Percentiles rank a stretch among this genome's conserved stretches.
Evolutionary conservation across 2,888 invertebrate genomes (phyloP).

Genomic region (Leptopilina syphax): DNA sequence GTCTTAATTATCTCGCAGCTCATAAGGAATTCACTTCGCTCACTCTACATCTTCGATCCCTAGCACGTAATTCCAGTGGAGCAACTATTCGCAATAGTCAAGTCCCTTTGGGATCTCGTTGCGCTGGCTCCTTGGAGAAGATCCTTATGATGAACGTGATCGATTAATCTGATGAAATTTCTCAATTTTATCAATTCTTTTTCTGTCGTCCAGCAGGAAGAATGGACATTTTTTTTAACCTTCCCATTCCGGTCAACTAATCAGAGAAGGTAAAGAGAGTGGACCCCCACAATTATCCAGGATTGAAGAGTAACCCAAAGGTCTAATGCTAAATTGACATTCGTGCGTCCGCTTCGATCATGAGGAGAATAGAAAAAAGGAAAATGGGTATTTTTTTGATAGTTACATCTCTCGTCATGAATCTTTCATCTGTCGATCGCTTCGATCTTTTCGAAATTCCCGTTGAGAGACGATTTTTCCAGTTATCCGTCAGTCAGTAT

Average conservation of each 20-base stretch:
- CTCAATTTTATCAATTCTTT: conserved; percentile 50
- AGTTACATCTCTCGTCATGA: conserved; percentile 66
- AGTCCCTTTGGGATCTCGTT: conserved; percentile 22
- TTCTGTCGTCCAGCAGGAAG: not conserved
- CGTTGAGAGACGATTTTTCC: conserved; percentile 55
- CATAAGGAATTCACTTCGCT: conserved; percentile 61
- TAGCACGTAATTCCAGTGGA: conserved; percentile 71
- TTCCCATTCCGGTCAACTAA: conserved; percentile 63
- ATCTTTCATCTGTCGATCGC: conserved; percentile 72
- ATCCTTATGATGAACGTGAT: conserved; percentile 21
- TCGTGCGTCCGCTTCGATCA: not conserved
- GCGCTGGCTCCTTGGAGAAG: not conserved
- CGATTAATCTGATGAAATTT: conserved; percentile 31
- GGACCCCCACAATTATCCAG: not conserved
- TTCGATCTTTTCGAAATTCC: conserved; percentile 55
- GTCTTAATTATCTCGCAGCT: conserved; percentile 62
- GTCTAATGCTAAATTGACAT: not conserved
- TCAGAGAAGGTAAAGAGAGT: conserved; percentile 55
- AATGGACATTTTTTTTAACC: conserved; percentile 53
- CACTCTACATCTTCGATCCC: conserved; percentile 66
- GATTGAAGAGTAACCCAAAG: not conserved
- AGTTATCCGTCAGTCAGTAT: conserved; percentile 54
- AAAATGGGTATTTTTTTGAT: conserved; percentile 37
- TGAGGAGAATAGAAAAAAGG: conserved; percentile 10
- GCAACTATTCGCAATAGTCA: conserved; percentile 48